A percentile compares a stretch with the other conserved stretches of the same genome.
Conservation (phyloP, 2,113 vertebrate species). For the Semnornis frantzii region DNA sequence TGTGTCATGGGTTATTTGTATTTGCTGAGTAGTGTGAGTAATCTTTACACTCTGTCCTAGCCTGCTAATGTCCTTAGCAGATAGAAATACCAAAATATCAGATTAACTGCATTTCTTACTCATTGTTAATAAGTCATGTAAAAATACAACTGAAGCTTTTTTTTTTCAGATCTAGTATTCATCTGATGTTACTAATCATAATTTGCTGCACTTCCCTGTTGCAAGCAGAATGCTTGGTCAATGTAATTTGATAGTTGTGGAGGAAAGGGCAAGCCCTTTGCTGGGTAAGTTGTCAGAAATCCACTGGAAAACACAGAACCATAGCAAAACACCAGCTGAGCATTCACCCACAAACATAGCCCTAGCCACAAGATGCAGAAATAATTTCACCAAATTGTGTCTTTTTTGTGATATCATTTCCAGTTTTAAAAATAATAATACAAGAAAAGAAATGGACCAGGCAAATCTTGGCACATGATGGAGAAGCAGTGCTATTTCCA, state of each 20-base stretch:
- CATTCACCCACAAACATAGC: neutral
- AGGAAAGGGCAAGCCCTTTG: slow-evolving; percentile 2
- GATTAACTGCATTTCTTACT: neutral
- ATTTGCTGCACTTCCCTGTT: slow-evolving; percentile 15
- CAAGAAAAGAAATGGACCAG: neutral
- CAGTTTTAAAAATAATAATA: neutral
- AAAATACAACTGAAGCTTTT: neutral
- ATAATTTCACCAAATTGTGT: neutral
- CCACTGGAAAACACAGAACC: neutral
- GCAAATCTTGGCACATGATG: rapidly evolving
- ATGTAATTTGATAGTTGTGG: neutral
- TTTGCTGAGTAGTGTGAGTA: neutral
- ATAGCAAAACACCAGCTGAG: neutral
- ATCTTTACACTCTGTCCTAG: neutral
- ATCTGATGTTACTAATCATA: neutral
- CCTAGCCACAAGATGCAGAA: neutral
- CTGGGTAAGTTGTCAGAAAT: neutral
- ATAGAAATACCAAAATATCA: neutral
- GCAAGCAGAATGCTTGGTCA: neutral
- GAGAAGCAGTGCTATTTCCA: neutral
- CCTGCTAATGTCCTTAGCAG: neutral
- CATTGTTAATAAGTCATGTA: neutral
- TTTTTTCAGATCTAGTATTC: neutral
- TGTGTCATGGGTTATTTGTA: neutral
- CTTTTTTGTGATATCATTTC: neutral